Conservation (phyloP, 2,113 vertebrate species). For the Phalacrocorax aristotelis region DNA sequence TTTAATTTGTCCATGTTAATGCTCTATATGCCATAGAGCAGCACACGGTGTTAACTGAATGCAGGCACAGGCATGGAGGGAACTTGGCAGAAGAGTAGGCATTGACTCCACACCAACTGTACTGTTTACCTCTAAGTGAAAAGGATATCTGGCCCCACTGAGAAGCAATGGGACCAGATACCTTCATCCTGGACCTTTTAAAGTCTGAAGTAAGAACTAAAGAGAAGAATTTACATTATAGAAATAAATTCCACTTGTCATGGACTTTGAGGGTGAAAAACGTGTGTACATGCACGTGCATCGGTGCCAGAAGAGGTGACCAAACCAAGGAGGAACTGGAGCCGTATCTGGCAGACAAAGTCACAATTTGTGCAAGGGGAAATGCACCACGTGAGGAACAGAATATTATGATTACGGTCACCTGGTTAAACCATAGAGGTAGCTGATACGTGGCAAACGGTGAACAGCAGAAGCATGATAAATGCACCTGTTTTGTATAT, state of each 20-base stretch:
- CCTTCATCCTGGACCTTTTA: background rate
- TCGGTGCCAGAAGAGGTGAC: background rate
- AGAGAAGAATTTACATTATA: background rate
- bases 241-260: background rate
- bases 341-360: background rate
- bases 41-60: background rate
- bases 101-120: background rate
- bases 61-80: background rate
- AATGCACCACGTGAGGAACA: background rate
- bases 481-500: background rate
- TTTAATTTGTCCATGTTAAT: background rate
- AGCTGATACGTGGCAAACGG: background rate
- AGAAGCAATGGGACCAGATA: background rate
- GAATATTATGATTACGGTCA: background rate
- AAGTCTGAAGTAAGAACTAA: background rate
- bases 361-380: background rate
- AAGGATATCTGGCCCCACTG: background rate
- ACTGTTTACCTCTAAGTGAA: background rate
- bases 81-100: background rate
- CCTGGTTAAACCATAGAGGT: background rate
- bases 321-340: background rate
- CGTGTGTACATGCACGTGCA: accelerated
- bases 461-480: background rate
- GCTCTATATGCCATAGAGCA: background rate
- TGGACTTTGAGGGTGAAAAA: background rate